phyloP scores from a whole-genome alignment of 2,113 vertebrate species.

The Crocuta crocuta region DNA sequence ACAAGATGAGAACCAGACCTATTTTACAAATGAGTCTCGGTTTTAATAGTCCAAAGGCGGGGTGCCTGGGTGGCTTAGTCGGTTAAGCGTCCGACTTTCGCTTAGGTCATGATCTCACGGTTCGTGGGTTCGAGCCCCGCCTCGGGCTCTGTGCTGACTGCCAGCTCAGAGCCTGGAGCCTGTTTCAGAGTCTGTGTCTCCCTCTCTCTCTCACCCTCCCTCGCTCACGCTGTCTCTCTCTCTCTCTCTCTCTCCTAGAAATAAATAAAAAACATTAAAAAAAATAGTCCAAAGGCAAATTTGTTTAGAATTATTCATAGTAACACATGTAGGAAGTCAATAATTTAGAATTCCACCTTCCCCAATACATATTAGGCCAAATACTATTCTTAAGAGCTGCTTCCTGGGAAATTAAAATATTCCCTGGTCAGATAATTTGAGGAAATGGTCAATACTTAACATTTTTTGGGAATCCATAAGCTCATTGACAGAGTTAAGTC shows the following conservation, averaged over 20 bases:
- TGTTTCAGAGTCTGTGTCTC: too few species aligned
- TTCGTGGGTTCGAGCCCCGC: too few species aligned
- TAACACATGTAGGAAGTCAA: not conserved
- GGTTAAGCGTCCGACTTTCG: too few species aligned
- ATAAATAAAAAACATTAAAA: too few species aligned
- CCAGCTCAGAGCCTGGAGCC: too few species aligned
- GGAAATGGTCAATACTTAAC: not conserved
- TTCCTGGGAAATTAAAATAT: not conserved
- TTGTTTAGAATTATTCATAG: not conserved
- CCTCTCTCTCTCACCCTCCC: too few species aligned
- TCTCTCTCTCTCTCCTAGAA: too few species aligned
- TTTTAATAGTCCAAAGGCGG: not conserved
- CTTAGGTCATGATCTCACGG: too few species aligned
- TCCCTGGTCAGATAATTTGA: not conserved
- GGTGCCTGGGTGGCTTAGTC: too few species aligned
- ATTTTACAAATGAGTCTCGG: not conserved
- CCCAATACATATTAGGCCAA: not conserved
- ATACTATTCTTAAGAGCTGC: not conserved
- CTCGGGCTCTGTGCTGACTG: too few species aligned
- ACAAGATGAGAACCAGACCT: too few species aligned
- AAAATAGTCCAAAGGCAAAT: not conserved
- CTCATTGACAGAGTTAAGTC: not conserved
- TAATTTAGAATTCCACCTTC: not conserved
- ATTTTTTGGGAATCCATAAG: not conserved
- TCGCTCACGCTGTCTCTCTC: too few species aligned